Evolutionary conservation across 2,888 invertebrate genomes (phyloP).

Genomic region (Chaetoderma sp.): DNA sequence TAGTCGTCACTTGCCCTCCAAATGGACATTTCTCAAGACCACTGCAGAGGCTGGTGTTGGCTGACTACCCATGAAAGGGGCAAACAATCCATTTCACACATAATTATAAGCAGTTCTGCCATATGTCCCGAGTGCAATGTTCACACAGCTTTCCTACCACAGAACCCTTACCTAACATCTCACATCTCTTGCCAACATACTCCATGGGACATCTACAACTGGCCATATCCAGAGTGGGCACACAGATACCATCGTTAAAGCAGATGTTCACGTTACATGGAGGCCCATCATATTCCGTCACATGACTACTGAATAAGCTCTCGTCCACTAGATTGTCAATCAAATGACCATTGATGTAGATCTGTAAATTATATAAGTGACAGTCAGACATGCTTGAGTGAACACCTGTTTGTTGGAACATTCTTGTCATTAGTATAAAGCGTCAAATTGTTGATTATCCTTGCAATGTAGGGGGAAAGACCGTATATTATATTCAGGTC

Average conservation of each 20-base stretch:
- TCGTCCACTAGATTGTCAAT: conserved; percentile 70
- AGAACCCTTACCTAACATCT: conserved; percentile 72
- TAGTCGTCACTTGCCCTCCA: no score
- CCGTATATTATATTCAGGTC: no score
- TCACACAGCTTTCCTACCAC: neutral
- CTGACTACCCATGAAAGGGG: no score
- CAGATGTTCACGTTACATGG: conserved; percentile 71
- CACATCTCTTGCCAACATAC: conserved; percentile 83
- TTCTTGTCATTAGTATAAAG: neutral
- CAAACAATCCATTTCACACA: no score
- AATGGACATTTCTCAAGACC: no score
- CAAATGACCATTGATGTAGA: conserved; percentile 55
- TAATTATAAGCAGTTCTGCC: no score
- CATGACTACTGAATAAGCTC: conserved; percentile 70
- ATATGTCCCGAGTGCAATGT: no score
- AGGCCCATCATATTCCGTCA: conserved; percentile 73
- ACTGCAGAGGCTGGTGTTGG: no score
- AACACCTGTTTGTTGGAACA: neutral
- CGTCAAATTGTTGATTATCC: neutral
- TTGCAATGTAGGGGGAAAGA: neutral
- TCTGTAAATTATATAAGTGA: conserved; percentile 33
- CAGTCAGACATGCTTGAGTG: neutral
- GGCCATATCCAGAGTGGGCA: conserved; percentile 83
- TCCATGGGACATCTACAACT: conserved; percentile 82
- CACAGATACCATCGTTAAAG: conserved; percentile 84